A percentile compares a stretch with the other conserved stretches of the same genome.
Conservation (phyloP, 2,888 invertebrate genomes). For the Lottia gigantea region DNA sequence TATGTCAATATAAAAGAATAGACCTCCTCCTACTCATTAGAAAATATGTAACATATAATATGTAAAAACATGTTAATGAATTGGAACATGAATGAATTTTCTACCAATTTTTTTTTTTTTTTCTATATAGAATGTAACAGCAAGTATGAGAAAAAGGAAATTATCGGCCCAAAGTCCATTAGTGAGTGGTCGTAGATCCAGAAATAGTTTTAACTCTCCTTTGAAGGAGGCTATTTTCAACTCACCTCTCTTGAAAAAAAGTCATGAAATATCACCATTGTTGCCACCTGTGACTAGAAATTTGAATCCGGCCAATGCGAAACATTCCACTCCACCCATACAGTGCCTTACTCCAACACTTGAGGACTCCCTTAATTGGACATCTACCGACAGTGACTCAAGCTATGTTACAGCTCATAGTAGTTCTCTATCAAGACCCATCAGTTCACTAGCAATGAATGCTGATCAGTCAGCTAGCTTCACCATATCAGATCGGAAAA, state of each 20-base stretch:
- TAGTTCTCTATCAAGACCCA: background rate
- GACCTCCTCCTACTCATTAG: too few relatives aligned
- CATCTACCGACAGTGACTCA: slow-evolving; percentile 34
- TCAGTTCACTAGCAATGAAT: background rate
- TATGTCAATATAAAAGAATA: too few relatives aligned
- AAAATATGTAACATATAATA: too few relatives aligned
- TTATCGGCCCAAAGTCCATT: background rate
- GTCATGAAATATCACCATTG: background rate
- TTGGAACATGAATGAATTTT: too few relatives aligned
- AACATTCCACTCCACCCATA: slow-evolving; percentile 40
- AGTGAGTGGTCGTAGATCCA: background rate
- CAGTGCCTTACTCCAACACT: slow-evolving; percentile 52
- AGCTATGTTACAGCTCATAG: slow-evolving; percentile 13
- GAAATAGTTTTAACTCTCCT: background rate
- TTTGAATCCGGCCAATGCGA: background rate
- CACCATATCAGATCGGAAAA: background rate
- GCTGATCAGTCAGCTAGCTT: background rate
- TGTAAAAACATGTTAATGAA: too few relatives aligned
- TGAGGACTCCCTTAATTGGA: slow-evolving; percentile 52
- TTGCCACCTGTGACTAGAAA: background rate
- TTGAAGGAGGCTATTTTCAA: background rate
- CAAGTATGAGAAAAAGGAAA: background rate
- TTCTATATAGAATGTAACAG: background rate
- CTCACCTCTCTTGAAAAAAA: background rate
- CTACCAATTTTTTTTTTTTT: too few relatives aligned